These are phyloP conservation scores for Brachyistius frenatus DNA, from an alignment of 2,113 vertebrate species.

Conservation along the genomic window DNA sequence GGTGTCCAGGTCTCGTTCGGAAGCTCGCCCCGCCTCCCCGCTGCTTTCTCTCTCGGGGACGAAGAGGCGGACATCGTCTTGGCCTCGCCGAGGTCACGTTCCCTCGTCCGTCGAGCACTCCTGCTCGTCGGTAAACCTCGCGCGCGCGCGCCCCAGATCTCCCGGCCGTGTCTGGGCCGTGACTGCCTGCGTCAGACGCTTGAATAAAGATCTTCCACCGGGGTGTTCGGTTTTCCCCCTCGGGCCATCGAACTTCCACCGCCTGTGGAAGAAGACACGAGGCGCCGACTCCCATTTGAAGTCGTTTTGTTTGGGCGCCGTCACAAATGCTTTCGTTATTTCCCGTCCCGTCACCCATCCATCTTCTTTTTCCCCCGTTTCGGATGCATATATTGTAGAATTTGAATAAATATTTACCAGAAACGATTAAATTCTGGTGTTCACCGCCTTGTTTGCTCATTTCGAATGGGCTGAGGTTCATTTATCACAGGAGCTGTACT, in stretches of 20 bases:
- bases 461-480: slow-evolving; percentile 32
- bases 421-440: slow-evolving; percentile 18
- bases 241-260: slow-evolving; percentile 39
- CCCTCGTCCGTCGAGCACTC: slow-evolving; percentile 23
- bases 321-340: slow-evolving; percentile 5
- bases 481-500: slow-evolving; percentile 39
- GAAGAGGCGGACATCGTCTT: slow-evolving; percentile 40
- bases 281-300: slow-evolving; percentile 5
- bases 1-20: slow-evolving; percentile 26
- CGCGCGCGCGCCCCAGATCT: slow-evolving; percentile 50
- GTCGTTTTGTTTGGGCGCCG: slow-evolving; percentile 10
- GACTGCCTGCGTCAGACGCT: slow-evolving; percentile 58
- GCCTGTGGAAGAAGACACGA: slow-evolving; percentile 28
- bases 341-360: background rate
- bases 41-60: slow-evolving; percentile 8
- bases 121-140: slow-evolving; percentile 60
- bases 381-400: slow-evolving; percentile 32
- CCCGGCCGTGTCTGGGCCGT: slow-evolving; percentile 18
- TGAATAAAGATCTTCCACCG: slow-evolving; percentile 57
- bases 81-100: slow-evolving; percentile 33
- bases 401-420: slow-evolving; percentile 1
- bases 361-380: slow-evolving; percentile 19
- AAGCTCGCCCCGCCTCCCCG: slow-evolving; percentile 21
- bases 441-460: background rate
- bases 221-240: slow-evolving; percentile 51